A percentile compares a stretch with the other conserved stretches of the same genome.
phyloP scores from a whole-genome alignment of 2,888 invertebrate species.

The Anthophora plumipes region DNA sequence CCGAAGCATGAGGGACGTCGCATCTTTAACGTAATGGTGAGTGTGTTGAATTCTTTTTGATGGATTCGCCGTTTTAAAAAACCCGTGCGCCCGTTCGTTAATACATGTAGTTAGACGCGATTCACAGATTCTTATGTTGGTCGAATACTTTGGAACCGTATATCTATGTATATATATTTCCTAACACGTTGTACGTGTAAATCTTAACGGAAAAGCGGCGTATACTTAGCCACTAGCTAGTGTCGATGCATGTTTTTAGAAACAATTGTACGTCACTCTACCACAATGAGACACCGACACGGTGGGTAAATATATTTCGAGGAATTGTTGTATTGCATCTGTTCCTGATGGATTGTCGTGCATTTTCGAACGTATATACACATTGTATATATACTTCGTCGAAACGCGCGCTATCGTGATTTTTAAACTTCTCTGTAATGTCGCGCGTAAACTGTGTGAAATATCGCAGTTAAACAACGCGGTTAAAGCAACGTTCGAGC shows the following conservation, averaged over 20 bases:
- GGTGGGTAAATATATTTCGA: conserved; percentile 16
- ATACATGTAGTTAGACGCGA: conserved; percentile 6
- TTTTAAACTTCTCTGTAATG: conserved; percentile 8
- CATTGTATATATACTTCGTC: not conserved
- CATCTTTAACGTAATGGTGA: conserved; percentile 80
- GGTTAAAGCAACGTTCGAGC: conserved; percentile 23
- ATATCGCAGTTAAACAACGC: conserved; percentile 16
- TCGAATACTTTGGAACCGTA: conserved; percentile 2
- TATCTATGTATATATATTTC: too few relatives aligned
- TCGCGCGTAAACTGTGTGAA: conserved; percentile 14
- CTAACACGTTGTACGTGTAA: conserved; percentile 17
- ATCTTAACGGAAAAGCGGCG: conserved; percentile 27
- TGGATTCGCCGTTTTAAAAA: not conserved
- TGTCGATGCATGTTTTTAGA: not conserved
- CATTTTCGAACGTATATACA: not conserved
- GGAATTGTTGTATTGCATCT: not conserved
- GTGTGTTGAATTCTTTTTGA: conserved; percentile 48
- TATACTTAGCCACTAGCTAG: not conserved
- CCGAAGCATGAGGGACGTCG: conserved; percentile 80
- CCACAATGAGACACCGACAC: not conserved
- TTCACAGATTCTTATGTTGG: not conserved
- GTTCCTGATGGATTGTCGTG: not conserved
- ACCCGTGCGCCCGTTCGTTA: not conserved
- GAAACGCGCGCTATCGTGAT: conserved; percentile 1
- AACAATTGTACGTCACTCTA: conserved; percentile 9